Evolutionary conservation across 2,888 invertebrate species (phyloP), one percentile per base, ranked within the genome.

Genomic region (Conops quadrifasciatus): DNA sequence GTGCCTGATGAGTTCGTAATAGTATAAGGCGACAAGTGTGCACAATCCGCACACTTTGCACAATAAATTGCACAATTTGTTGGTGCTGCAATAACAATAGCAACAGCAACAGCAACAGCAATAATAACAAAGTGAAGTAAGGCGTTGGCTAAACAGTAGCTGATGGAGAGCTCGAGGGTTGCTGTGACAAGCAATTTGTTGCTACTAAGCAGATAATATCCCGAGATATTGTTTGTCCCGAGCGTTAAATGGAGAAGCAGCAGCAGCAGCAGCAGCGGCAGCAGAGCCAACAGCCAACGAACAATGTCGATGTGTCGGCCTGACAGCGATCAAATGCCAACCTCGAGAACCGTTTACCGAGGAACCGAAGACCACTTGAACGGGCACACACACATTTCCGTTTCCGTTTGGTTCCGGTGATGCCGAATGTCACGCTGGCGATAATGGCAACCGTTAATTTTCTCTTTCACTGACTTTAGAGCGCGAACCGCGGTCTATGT

Each of bases 351-450:
- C 1, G 24, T 24, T 0, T 21, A 58, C 13, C 16, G 16, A 36
- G 9, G 9, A 58, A 28, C 24, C 58, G 58, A 43, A 43, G 30
- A 19, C 11, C 19, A 15, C 19, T 19, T 9, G 43, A 36, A 21
- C 56, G 56, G 58, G 62, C 56, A 62, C 64, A 64, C 73, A 75
- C 73, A 75, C 73, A 71, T 71, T 72, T 71, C 21, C 51, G 66
- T 70, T 72, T 70, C 70, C 70, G 71, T 72, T 69, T 9, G 28
- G 19, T 47, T 24, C n/a, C 63, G n/a, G n/a, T n/a, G 63, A 45
- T 21, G 30, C 21, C 16, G 19, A 43, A 63, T 13, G 1, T 5
- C 51, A 13, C 43, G 65, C 15, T 65, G 53, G 11, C 30, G 53
- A 30, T 51, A 26, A 16, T 49, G 15, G 30, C 64, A 15, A 49